Base-by-base conservation (phyloP, 1,140 invertebrate genomes). In the Portunus trituberculatus region DNA sequence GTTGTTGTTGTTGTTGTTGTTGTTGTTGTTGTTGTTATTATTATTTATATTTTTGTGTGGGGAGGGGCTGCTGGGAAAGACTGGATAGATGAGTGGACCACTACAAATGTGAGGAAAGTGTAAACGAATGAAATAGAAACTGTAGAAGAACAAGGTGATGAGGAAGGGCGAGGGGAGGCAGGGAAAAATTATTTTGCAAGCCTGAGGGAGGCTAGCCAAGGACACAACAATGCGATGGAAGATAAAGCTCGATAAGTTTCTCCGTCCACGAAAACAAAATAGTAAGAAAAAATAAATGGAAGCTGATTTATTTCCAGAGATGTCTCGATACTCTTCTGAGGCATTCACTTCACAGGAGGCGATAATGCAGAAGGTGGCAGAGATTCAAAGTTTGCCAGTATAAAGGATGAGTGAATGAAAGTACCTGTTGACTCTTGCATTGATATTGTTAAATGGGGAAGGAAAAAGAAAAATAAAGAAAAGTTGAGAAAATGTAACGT, bases 231-330 rank as follows among this genome's bases (percentile, higher is more conserved):
- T 7, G 76, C 8, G 28, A 8, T 76, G 76, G 76, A 82, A 82
- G 4, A 82, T 20, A 25, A 20, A 82, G 28, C 39, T 20, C 16
- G 76, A 82, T 1, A 28, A 82, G 76, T 20, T 28, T 82, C 20
- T 82, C 20, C 76, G 7, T 7, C 76, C 16, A 32, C 14, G 86
- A 87, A 87, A 32, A 87, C 4, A 32, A 14, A 87, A 32, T n/a
- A 87, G 86, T 0, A 87, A 32, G 86, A 87, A 87, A 87, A 32
- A 14, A 8, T n/a, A 87, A 87, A 3, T 87, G 32, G 86, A 87
- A 31, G 86, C 39, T 29, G 86, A 32, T 87, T n/a, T 16, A 87
- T 3, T 25, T 25, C 20, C 76, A 82, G 76, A 82, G 76, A 82
- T 28, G 7, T 82, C 20, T 3, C 76, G 20, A 7, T 28, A 82